Base-by-base conservation (phyloP, 2,113 vertebrate genomes). In the Gymnocephalus cernua region DNA sequence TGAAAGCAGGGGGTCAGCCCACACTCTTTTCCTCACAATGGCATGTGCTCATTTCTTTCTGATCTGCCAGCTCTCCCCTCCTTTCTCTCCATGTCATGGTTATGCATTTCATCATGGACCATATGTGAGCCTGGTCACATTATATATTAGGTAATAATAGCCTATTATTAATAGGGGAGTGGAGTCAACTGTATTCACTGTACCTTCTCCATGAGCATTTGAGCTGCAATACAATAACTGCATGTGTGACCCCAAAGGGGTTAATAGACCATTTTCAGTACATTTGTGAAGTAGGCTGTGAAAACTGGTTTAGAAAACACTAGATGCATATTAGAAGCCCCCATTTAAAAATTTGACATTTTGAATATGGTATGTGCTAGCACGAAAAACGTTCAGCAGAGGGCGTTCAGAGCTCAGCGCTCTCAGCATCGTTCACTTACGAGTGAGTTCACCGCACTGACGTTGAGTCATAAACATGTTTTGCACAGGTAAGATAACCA, bases 1-100 rank as follows among this genome's bases (percentile, higher is more conserved):
- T 79, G 66, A 83, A 86, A 89, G 82, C 66, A 41, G 79, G 83
- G 70, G 87, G 88, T 90, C 85, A 91, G 67, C 82, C 44, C 70
- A 72, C 75, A 63, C 62, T 69, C 80, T 62, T 68, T 35, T n/a
- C 69, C 79, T 66, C 64, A 48, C 67, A 72, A 32, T 44, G 38
- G 47, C 59, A 57, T 68, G 50, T 48, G 25, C 51, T 64, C 47
- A 41, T 81, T 77, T 82, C 54, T 59, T 48, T 63, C 57, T 38
- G 53, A 57, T 84, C 79, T 67, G 53, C 62, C 65, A 35, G 32
- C 65, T 35, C 35, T 65, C 25, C 13, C 29, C n/a, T 67, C 73
- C 29, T 64, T 72, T 23, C 29, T 66, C 71, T 67, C 32, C 66
- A 56, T 73, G 65, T 66, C 45, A 78, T 82, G 50, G 38, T 59